Evolutionary conservation across 1,140 invertebrate species (phyloP).

Genomic region (Bombus difficillimus): DNA sequence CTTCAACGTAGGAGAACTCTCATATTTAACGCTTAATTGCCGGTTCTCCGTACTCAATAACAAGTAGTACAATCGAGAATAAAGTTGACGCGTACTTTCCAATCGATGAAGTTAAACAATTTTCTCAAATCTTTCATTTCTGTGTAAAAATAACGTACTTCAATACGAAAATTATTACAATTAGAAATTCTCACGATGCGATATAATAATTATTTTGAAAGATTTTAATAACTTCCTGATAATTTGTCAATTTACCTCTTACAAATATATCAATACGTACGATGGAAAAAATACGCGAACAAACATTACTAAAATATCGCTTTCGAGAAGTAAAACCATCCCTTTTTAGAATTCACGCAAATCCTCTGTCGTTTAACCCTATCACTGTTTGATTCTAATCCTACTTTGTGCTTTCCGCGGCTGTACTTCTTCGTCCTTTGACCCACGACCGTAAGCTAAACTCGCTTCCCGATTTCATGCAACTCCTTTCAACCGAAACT

Average conservation of each 20-base stretch:
- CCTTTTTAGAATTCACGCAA: background rate
- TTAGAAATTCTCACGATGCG: background rate
- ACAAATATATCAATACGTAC: background rate
- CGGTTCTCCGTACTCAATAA: background rate
- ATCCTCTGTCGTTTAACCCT: background rate
- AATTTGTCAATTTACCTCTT: background rate
- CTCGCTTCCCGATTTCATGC: background rate
- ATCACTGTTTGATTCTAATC: background rate
- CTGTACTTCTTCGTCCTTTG: background rate
- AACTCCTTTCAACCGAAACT: background rate
- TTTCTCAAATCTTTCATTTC: background rate
- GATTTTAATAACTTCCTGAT: background rate
- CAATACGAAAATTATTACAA: background rate
- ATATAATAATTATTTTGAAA: background rate
- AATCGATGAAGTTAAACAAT: background rate
- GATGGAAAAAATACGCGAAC: background rate
- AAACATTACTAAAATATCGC: background rate
- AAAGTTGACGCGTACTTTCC: background rate
- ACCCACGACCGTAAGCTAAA: background rate
- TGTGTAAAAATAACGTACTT: background rate
- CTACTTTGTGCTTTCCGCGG: background rate
- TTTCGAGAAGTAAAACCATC: background rate
- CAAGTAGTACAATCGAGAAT: background rate
- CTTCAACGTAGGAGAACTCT: background rate
- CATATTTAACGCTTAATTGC: constrained; percentile 21